Percentiles rank a stretch among this genome's conserved stretches.
Conservation (phyloP, 2,113 vertebrate genomes). For the Astur gentilis region DNA sequence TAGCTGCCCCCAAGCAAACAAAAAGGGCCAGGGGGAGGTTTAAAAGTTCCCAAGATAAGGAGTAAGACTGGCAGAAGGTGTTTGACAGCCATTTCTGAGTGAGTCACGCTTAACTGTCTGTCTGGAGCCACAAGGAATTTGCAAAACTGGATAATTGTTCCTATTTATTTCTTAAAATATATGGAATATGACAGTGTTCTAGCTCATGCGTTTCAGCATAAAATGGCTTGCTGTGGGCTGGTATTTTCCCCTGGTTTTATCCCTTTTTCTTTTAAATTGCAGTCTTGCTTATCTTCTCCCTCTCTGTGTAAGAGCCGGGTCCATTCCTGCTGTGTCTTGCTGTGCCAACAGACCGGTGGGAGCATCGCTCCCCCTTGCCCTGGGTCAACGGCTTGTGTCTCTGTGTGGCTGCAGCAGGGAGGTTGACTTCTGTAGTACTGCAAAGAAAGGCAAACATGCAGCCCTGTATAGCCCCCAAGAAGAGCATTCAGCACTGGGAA, state of each 20-base stretch:
- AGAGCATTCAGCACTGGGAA: background rate
- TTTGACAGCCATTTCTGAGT: background rate
- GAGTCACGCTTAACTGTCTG: background rate
- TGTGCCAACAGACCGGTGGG: background rate
- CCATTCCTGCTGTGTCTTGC: background rate
- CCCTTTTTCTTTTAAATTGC: background rate
- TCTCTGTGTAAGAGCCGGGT: background rate
- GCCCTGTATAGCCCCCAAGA: background rate
- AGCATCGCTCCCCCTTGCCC: background rate
- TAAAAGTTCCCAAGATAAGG: background rate
- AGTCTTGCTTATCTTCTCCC: background rate
- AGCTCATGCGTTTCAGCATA: background rate
- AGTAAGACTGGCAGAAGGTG: background rate
- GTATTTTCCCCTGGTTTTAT: background rate
- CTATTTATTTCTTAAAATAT: constrained; percentile 32
- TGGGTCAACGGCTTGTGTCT: accelerated
- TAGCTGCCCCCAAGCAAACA: background rate
- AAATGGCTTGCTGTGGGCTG: constrained; percentile 6
- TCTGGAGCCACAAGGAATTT: constrained; percentile 11
- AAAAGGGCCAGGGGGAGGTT: background rate
- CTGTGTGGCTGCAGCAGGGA: background rate
- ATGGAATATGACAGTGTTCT: background rate
- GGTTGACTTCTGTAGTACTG: background rate
- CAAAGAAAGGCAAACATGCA: background rate
- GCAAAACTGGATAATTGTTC: constrained; percentile 27